Conservation (phyloP, 2,797 vertebrate species). For the Hippocampus kuda region DNA sequence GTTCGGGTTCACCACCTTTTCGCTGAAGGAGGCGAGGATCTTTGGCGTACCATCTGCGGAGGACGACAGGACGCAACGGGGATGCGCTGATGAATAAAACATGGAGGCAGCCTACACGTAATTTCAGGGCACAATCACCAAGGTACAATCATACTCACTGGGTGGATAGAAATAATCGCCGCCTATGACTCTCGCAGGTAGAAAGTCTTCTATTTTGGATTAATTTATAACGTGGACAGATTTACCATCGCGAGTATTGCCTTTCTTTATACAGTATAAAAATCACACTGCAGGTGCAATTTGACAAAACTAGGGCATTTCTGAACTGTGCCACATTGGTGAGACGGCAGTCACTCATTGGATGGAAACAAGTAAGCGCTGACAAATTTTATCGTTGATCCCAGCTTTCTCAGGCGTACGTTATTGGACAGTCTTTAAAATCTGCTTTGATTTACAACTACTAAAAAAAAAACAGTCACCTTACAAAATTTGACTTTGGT, state of each 20-base stretch:
- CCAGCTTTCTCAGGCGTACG: too few species aligned
- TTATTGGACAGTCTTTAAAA: too few species aligned
- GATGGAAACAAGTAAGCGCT: too few species aligned
- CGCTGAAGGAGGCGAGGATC: slow-evolving; percentile 94
- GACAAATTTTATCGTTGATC: too few species aligned
- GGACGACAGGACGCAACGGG: slow-evolving; percentile 21
- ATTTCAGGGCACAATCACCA: neutral
- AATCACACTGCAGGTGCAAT: neutral
- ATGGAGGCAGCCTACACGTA: neutral
- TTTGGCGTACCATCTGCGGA: slow-evolving; percentile 90
- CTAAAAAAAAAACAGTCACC: neutral
- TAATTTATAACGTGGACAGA: neutral
- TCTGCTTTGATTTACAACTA: too few species aligned
- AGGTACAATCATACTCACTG: neutral
- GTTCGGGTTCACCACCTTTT: slow-evolving; percentile 91
- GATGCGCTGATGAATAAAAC: slow-evolving; percentile 4
- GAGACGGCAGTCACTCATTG: too few species aligned
- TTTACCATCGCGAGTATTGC: neutral
- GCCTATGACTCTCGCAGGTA: neutral
- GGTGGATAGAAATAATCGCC: neutral
- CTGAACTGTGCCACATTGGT: too few species aligned
- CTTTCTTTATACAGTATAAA: neutral
- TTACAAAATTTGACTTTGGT: too few species aligned
- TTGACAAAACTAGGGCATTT: neutral
- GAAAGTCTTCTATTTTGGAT: neutral